Conservation (phyloP, 1,140 invertebrate genomes). For the Chlorops oryzae region DNA sequence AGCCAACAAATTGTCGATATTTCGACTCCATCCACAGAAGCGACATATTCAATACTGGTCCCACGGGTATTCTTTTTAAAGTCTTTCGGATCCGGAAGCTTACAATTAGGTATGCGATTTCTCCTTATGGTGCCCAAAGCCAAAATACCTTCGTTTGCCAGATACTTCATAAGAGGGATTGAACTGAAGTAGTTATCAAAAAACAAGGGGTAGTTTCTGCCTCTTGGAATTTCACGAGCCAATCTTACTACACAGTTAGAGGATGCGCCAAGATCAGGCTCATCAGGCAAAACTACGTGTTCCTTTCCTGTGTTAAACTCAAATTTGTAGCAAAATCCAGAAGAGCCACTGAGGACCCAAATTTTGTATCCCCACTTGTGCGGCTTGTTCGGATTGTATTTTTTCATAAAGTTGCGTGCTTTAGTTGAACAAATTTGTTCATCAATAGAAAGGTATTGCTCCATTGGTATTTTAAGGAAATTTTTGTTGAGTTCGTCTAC, state of each 20-base stretch:
- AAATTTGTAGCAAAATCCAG: no score
- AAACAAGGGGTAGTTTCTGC: not conserved
- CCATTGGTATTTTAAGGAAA: conserved; percentile 10
- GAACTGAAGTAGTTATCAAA: conserved; percentile 2
- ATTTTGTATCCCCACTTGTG: conserved; percentile 17
- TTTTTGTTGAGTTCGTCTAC: not conserved
- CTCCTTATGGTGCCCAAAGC: not conserved
- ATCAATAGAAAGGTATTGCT: conserved; percentile 25
- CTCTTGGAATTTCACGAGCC: not conserved
- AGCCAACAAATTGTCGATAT: not conserved
- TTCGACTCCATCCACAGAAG: not conserved
- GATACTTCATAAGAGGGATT: not conserved
- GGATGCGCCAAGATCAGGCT: conserved; percentile 2
- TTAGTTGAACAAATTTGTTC: conserved; percentile 35
- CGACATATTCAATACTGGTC: not conserved
- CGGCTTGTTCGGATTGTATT: conserved; percentile 30
- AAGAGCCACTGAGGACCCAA: no score
- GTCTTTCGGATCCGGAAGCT: not conserved
- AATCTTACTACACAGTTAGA: not conserved
- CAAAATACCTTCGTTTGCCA: not conserved
- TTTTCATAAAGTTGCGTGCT: conserved; percentile 22
- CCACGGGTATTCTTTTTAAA: not conserved
- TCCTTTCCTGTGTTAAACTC: not conserved
- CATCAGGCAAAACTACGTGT: not conserved
- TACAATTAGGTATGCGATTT: not conserved